Base-by-base conservation (phyloP, 2,113 vertebrate species). In the Scophthalmus maximus region DNA sequence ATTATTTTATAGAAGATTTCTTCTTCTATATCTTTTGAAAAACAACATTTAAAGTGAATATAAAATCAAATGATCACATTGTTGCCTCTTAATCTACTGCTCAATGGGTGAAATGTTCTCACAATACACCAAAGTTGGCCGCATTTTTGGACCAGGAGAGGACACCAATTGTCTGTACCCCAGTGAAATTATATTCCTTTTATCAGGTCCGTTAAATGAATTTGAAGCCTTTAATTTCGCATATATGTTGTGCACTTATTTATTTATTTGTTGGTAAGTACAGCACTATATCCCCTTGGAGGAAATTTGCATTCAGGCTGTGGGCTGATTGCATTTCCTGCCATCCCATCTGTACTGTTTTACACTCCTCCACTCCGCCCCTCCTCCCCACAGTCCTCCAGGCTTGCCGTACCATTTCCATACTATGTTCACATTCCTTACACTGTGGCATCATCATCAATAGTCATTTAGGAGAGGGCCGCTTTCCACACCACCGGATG, bases 401-500 rank as follows among this genome's bases (percentile, higher is more conserved):
- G 53, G 76, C 80, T 82, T 68, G 57, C 65, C 8, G 46, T 77
- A 84, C 78, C 68, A 89, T 90, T 88, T 88, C 82, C 82, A 85
- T 82, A 87, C 68, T 55, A 68, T 80, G 85, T 88, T 91, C 87
- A 83, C 87, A 89, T 88, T 87, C 74, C 78, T 91, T 87, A 86
- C 78, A 78, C 72, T 70, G 58, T 81, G 84, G 85, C 85, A 68
- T 91, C 83, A 84, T 91, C 91, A 94, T 94, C 92, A 93, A 93
- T 93, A 93, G 93, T 94, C 86, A 93, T 93, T 93, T 93, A 87
- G 82, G 68, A 76, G 74, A 84, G 79, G 77, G 80, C 71, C 59
- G 76, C 83, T 91, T 93, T 93, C 88, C 91, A 91, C 86, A 71
- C 88, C 88, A 84, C 49, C 60, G 74, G 67, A 90, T 92, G 69